A percentile compares a stretch with the other conserved stretches of the same genome.
These are phyloP conservation scores for Drosophila kokeensis DNA, from an alignment of 2,888 invertebrate genomes.

Conservation along the genomic window DNA sequence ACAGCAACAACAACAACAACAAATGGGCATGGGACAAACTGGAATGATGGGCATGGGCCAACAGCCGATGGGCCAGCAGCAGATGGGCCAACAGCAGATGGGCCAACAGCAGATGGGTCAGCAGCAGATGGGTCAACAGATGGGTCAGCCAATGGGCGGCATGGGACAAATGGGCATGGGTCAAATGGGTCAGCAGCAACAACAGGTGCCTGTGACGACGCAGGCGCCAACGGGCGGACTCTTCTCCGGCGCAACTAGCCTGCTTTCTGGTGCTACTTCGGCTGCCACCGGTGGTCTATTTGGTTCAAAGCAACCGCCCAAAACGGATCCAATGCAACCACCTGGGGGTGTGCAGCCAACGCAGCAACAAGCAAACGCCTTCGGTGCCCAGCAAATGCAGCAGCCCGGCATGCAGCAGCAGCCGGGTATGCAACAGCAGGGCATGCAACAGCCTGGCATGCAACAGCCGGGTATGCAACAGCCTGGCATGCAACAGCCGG, in stretches of 20 bases:
- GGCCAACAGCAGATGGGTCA: constrained; percentile 40
- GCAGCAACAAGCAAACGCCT: constrained; percentile 84
- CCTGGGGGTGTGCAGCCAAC: constrained; percentile 84
- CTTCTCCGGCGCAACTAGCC: constrained; percentile 85
- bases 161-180: constrained; percentile 73
- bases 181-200: constrained; percentile 81
- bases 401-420: constrained; percentile 60
- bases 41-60: constrained; percentile 60
- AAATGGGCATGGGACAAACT: constrained; percentile 74
- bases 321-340: constrained; percentile 86
- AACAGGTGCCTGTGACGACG: constrained; percentile 83
- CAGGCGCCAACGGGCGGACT: constrained; percentile 84
- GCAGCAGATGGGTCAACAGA: constrained; percentile 36
- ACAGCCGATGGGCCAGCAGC: constrained; percentile 44
- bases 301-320: constrained; percentile 85
- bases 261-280: constrained; percentile 85
- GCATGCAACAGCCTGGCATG: constrained; percentile 74
- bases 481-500: constrained; percentile 54
- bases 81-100: constrained; percentile 28
- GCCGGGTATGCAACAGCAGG: constrained; percentile 52
- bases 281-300: constrained; percentile 85
- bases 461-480: constrained; percentile 55
- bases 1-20: constrained; percentile 78
- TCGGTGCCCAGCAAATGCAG: constrained; percentile 82
- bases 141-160: constrained; percentile 63